Evolutionary conservation across 2,888 invertebrate genomes (phyloP).

Genomic region (Ethmia dodecea): DNA sequence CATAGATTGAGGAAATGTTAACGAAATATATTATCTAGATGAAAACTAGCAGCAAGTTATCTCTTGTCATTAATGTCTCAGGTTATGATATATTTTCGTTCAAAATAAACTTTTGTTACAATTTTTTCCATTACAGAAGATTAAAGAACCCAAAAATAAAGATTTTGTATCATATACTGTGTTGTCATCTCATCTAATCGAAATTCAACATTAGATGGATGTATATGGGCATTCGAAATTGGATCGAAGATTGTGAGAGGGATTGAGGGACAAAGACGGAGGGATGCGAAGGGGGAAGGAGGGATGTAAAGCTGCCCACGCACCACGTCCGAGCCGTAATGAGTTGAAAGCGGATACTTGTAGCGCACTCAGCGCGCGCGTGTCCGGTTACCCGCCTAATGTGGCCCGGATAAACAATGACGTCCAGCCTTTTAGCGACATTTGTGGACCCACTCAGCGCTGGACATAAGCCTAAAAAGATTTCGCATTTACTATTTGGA

Average conservation of each 20-base stretch:
- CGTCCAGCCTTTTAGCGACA: conserved; percentile 78
- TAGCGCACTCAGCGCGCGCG: conserved; percentile 76
- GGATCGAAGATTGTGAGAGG: conserved; percentile 73
- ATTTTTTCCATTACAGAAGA: too few species aligned
- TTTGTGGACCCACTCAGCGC: conserved; percentile 76
- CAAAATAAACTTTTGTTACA: too few species aligned
- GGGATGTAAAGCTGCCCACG: conserved; percentile 51
- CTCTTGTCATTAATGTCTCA: too few species aligned
- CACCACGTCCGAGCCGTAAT: conserved; percentile 75
- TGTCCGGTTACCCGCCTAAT: conserved; percentile 78
- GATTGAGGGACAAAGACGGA: conserved; percentile 69
- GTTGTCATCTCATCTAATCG: conserved; percentile 52
- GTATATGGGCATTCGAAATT: conserved; percentile 68
- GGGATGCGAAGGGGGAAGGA: conserved; percentile 30
- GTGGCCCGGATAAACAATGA: conserved; percentile 77
- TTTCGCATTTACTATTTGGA: conserved; percentile 63
- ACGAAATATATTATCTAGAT: too few species aligned
- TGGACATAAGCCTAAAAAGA: conserved; percentile 75
- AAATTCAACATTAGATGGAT: conserved; percentile 59
- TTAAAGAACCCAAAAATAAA: too few species aligned
- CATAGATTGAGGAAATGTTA: too few species aligned
- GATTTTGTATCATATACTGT: too few species aligned
- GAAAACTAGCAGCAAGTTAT: too few species aligned
- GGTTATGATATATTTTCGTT: too few species aligned
- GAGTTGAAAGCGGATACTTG: conserved; percentile 79